Percentiles rank a stretch among this genome's conserved stretches.
Conservation (phyloP, 2,888 invertebrate genomes). For the Trichacis sp. region DNA sequence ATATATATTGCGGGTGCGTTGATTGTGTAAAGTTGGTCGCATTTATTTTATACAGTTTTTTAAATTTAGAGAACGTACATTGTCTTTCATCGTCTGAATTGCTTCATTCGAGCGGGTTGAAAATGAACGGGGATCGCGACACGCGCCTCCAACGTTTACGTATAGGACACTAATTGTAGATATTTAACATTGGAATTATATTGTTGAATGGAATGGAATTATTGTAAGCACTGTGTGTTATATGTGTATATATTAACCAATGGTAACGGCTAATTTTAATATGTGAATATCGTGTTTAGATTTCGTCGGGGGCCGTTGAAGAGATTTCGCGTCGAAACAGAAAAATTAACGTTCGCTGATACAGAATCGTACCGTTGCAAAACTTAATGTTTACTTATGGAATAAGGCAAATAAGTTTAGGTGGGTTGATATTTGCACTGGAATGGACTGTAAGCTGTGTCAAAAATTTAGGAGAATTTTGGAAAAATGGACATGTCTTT, state of each 20-base stretch:
- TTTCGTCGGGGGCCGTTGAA: not conserved
- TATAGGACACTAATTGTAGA: constrained; percentile 1
- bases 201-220: constrained; percentile 2
- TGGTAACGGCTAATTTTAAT: not conserved
- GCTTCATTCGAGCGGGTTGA: not conserved
- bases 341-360: constrained; percentile 23
- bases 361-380: constrained; percentile 18
- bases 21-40: constrained; percentile 1
- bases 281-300: constrained; percentile 7
- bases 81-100: not conserved
- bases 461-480: not conserved
- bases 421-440: constrained; percentile 33
- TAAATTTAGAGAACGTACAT: not conserved
- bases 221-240: constrained; percentile 3
- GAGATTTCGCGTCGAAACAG: not conserved
- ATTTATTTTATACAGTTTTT: not conserved
- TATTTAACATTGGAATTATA: not conserved
- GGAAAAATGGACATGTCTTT: not conserved
- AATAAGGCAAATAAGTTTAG: constrained; percentile 20
- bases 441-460: constrained; percentile 8
- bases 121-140: too few species aligned
- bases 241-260: not conserved
- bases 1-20: not conserved
- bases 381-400: constrained; percentile 15
- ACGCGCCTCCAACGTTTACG: too few species aligned